Evolutionary conservation across 1,140 invertebrate genomes (phyloP), one percentile per base, ranked within the genome.

Genomic region (Tetraneura akinire): DNA sequence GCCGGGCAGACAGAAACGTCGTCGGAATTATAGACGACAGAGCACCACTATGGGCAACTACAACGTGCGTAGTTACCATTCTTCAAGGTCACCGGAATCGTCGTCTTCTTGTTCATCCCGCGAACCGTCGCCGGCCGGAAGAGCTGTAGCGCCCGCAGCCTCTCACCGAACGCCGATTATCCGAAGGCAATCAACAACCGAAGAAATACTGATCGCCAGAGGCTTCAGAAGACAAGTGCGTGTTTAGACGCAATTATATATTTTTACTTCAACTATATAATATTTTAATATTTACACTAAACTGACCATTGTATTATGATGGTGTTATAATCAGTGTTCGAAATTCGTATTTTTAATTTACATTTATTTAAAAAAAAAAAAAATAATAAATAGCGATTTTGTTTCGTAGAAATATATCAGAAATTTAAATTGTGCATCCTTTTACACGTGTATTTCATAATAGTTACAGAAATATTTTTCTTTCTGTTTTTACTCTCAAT

Each of bases 161-260:
- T 76, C 71, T 21, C 45, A 47, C 9, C 57, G 80, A 1, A 88
- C 91, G 76, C 92, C 92, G 14, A 89, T 90, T 66, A 93, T 94
- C 29, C 87, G 94, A 82, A 87, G 94, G 82, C 94, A 96, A 87
- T 96, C 94, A 11, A 96, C 94, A 1, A 96, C 94, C 1, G 93
- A 95, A 85, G 94, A 96, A 86, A 96, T 96, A 82, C 86, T 96
- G 18, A 96, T 96, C 83, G 93, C 94, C 1, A 88, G 93, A 55
- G 94, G 94, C 42, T 96, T 96, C 86, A 89, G 94, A 1, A 88
- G 94, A 47, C 94, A 78, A 62, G 74, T 78, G 37, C 55, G 74
- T 78, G 32, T 47, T 47, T 42, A 10, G 32, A 37, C 32, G 8
- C 32, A 37, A 37, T 4, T 4, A 8, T 37, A 4, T 8, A 37